A percentile compares a stretch with the other conserved stretches of the same genome.
Conservation (phyloP, 2,113 vertebrate genomes). For the Tonatia bakeri region DNA sequence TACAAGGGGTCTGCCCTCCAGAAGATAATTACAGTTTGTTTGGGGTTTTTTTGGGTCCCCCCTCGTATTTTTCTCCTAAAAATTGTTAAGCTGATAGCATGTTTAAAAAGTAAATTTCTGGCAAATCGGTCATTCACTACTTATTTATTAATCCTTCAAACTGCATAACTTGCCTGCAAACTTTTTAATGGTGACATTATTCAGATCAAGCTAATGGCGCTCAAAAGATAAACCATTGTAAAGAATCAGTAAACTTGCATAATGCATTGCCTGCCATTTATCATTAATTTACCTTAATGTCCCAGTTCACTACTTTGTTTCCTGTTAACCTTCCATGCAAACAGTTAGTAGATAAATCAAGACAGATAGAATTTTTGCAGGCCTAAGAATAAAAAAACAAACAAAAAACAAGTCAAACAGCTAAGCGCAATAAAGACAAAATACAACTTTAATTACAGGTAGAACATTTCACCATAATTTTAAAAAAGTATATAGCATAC, state of each 20-base stretch:
- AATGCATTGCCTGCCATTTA: not conserved
- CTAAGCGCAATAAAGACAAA: not conserved
- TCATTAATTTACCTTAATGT: slow-evolving; percentile 89
- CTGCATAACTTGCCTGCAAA: not conserved
- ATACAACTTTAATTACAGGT: not conserved
- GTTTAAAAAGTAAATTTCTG: slow-evolving; percentile 4
- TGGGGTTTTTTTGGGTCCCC: too few relatives aligned
- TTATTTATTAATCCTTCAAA: slow-evolving; percentile 3
- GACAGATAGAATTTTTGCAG: slow-evolving; percentile 94
- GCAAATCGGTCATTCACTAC: not conserved
- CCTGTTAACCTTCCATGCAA: slow-evolving; percentile 97
- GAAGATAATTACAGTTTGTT: too few relatives aligned
- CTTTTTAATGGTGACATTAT: not conserved
- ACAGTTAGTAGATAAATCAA: slow-evolving; percentile 93
- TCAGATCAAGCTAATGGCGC: not conserved
- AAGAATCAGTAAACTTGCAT: not conserved
- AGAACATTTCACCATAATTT: not conserved
- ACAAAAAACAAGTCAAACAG: not conserved
- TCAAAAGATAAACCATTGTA: not conserved
- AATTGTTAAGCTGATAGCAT: not conserved
- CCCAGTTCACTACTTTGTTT: slow-evolving; percentile 98
- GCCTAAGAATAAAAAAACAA: slow-evolving; percentile 82
- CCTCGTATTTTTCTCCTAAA: not conserved
- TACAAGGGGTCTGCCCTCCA: too few relatives aligned
- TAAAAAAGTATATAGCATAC: not conserved